A percentile compares a stretch with the other conserved stretches of the same genome.
Evolutionary conservation across 2,888 invertebrate genomes (phyloP).

Genomic region (Agelastica alni): DNA sequence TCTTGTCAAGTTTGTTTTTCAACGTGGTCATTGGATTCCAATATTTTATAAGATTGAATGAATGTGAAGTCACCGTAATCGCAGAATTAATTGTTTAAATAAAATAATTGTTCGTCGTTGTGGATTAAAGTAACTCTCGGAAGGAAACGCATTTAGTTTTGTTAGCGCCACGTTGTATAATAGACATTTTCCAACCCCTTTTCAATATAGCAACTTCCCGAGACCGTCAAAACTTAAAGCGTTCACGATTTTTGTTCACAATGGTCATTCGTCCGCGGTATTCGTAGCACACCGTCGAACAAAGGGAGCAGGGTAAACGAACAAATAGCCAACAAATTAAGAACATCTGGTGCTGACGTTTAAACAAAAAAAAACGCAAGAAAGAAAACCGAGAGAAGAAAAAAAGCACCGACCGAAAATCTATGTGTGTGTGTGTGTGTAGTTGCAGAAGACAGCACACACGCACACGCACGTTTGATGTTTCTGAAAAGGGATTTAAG

Average conservation of each 20-base stretch:
- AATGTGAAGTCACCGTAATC: no score
- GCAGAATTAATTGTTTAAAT: no score
- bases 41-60: no score
- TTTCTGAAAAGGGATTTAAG: slow-evolving; percentile 25
- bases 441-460: slow-evolving; percentile 48
- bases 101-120: no score
- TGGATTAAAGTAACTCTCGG: no score
- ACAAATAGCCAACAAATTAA: slow-evolving; percentile 55
- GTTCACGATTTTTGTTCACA: slow-evolving; percentile 16
- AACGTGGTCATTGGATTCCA: no score
- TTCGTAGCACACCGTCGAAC: slow-evolving; percentile 21
- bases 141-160: no score
- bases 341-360: slow-evolving; percentile 61
- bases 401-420: slow-evolving; percentile 55
- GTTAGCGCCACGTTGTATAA: slow-evolving; percentile 1
- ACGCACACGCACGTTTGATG: slow-evolving; percentile 40
- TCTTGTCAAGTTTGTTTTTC: no score
- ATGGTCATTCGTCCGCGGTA: slow-evolving; percentile 22
- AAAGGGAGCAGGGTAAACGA: slow-evolving; percentile 42
- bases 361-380: slow-evolving; percentile 55
- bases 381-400: slow-evolving; percentile 11
- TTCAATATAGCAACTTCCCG: slow-evolving; percentile 1
- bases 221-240: slow-evolving; percentile 15
- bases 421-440: no score
- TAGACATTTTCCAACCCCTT: neutral